A percentile compares a stretch with the other conserved stretches of the same genome.
These are phyloP conservation scores for Hyposoter dolosus DNA, from an alignment of 2,888 invertebrate species.

Conservation along the genomic window DNA sequence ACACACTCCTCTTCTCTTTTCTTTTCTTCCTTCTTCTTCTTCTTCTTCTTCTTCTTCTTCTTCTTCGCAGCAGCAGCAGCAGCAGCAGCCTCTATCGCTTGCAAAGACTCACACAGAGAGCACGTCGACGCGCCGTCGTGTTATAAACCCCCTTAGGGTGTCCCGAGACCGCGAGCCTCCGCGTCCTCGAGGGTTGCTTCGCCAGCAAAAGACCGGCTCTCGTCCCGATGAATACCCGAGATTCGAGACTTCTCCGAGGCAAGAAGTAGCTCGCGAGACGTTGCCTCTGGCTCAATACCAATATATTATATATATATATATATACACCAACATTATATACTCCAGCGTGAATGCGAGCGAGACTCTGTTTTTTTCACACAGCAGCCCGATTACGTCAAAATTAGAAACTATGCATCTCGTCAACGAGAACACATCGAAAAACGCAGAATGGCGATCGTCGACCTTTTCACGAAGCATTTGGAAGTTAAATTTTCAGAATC, in stretches of 20 bases:
- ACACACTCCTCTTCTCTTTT: conserved; percentile 22
- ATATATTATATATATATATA: not conserved
- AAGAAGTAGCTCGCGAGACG: conserved; percentile 59
- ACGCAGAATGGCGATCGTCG: not conserved
- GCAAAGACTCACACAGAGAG: conserved; percentile 26
- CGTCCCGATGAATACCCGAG: conserved; percentile 65
- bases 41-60: conserved; percentile 32
- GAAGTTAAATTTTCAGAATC: not conserved
- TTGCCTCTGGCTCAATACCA: conserved; percentile 51
- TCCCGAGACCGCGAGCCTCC: conserved; percentile 56
- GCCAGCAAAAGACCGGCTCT: conserved; percentile 46
- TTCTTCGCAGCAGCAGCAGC: too few species aligned
- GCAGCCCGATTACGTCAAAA: conserved; percentile 63
- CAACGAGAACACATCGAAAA: conserved; percentile 11
- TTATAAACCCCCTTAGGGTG: conserved; percentile 51
- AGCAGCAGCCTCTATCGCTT: not conserved
- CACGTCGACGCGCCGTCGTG: conserved; percentile 55
- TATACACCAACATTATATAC: not conserved
- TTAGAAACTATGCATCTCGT: conserved; percentile 26
- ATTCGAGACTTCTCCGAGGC: conserved; percentile 61
- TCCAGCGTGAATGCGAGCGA: not conserved
- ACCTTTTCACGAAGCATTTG: not conserved
- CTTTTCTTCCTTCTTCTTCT: conserved; percentile 39
- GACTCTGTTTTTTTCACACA: conserved; percentile 27
- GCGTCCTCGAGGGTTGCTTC: conserved; percentile 36